Percentiles rank a stretch among this genome's conserved stretches.
phyloP scores from a whole-genome alignment of 2,113 vertebrate species.

The Xenopus laevis region DNA sequence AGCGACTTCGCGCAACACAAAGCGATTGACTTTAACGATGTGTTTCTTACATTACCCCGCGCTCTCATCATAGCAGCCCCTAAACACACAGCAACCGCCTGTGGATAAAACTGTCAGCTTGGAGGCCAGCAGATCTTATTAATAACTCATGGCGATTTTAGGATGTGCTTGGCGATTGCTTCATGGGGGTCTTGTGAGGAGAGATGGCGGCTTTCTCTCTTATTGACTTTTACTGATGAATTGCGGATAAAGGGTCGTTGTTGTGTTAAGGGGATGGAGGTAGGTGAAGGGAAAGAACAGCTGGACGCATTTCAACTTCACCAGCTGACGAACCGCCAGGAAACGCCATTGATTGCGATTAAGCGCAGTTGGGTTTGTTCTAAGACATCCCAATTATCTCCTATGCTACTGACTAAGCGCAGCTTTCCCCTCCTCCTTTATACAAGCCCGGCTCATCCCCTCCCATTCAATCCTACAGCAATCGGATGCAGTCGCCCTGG shows the following conservation, averaged over 20 bases:
- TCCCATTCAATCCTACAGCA: no score
- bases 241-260: constrained; percentile 23
- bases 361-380: background rate
- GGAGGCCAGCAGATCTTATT: no score
- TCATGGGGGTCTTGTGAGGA: constrained; percentile 14
- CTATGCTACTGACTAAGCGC: no score
- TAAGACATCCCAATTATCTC: constrained; percentile 3
- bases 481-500: no score
- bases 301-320: constrained; percentile 32
- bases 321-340: constrained; percentile 10
- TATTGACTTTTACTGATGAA: background rate
- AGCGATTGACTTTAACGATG: constrained; percentile 8
- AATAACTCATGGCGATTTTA: background rate
- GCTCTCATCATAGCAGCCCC: background rate
- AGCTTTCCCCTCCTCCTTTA: no score
- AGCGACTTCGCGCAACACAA: background rate
- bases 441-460: no score
- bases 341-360: background rate
- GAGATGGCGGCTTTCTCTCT: constrained; percentile 14
- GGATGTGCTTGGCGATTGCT: constrained; percentile 24
- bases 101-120: constrained; percentile 15
- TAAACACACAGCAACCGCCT: background rate
- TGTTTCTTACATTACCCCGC: background rate
- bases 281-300: constrained; percentile 15
- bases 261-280: constrained; percentile 11